Conservation (phyloP, 2,888 invertebrate genomes). For the Ypsolopha scabrella region DNA sequence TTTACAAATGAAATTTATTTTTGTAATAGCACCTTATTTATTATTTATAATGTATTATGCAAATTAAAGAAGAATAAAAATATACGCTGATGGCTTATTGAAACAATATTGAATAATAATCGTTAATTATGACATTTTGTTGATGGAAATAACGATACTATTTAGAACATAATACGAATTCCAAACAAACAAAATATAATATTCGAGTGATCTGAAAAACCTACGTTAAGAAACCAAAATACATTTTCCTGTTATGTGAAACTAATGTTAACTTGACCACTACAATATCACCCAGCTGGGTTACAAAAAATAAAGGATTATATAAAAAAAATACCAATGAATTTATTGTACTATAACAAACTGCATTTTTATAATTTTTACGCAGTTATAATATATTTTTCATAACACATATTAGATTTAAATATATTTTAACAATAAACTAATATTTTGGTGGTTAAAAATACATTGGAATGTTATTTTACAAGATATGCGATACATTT, state of each 20-base stretch:
- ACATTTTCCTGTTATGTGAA: not conserved
- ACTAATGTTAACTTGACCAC: not conserved
- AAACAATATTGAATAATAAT: not conserved
- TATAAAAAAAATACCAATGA: not conserved
- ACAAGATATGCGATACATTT: not conserved
- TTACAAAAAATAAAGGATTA: not conserved
- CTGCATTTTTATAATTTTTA: not conserved
- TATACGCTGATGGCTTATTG: not conserved
- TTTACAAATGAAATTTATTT: not conserved
- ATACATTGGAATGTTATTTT: constrained; percentile 3
- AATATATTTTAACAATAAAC: constrained; percentile 4
- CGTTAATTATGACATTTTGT: constrained; percentile 16
- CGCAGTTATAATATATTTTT: not conserved
- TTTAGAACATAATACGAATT: constrained; percentile 57
- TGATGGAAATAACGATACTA: constrained; percentile 55
- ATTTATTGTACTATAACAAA: not conserved
- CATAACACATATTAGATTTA: constrained; percentile 3
- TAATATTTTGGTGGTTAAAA: constrained; percentile 23
- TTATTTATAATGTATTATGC: constrained; percentile 2
- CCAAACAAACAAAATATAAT: constrained; percentile 26
- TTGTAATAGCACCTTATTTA: constrained; percentile 5
- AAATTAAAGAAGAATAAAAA: not conserved
- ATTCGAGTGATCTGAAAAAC: not conserved
- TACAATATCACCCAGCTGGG: not conserved
- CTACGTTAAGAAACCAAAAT: not conserved